Base-by-base conservation (phyloP, 1,140 invertebrate species). In the Zophobas atratus region DNA sequence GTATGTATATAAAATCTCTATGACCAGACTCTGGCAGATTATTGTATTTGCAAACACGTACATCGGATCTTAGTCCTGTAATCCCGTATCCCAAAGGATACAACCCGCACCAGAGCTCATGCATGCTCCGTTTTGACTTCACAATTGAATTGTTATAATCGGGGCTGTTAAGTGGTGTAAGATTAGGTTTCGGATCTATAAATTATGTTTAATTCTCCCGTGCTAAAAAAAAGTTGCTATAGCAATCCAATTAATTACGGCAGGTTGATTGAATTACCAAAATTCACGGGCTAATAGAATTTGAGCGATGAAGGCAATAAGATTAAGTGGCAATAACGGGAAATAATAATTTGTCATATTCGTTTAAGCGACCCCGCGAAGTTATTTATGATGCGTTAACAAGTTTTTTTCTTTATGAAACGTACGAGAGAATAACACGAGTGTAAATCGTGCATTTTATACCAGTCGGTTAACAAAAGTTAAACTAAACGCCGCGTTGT, bases 361-460 rank as follows among this genome's bases (percentile, higher is more conserved):
- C 39, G 38, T 67, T 39, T 57, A 57, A 8, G 39, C 49, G n/a
- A 4, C 3, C 6, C 39, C 33, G 60, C 38, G 1, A n/a, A 67
- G 20, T 67, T 67, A 67, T 67, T 67, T 67, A 67, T 67, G 60
- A 67, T 2, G 60, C 39, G 60, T 67, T 41, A 67, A 67, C 38
- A 32, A 43, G 38, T 60, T 60, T 60, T 53, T 67, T 67, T 43
- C 43, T 67, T 57, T 67, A 6, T 41, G 35, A 67, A 38, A 67
- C 20, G 71, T 73, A 73, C n/a, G 49, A 6, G 43, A 46, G 6
- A 46, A 46, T 46, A 46, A 51, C 49, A 51, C 49, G 60, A 73
- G 71, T 43, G 55, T 56, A 74, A 74, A 74, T 74, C 41, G 55
- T 74, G 48, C 71, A 57, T 74, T 74, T 74, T 75, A 75, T 75